Conservation (phyloP, 2,797 vertebrate species). For the Cuculus canorus region DNA sequence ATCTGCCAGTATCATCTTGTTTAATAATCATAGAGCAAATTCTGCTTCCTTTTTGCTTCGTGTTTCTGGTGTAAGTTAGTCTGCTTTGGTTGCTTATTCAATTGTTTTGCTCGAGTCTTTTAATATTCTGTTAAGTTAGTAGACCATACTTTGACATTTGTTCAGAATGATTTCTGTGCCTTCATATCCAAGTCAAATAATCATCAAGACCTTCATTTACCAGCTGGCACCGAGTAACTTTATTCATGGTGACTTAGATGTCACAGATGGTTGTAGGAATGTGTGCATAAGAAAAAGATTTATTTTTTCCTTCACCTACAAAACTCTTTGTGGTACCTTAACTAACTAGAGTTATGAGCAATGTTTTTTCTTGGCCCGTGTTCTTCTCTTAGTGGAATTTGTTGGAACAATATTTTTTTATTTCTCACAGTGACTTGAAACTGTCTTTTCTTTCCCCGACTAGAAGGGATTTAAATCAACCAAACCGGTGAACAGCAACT, state of each 20-base stretch:
- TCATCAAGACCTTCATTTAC: background rate
- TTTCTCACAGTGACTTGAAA: background rate
- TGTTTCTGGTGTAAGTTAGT: background rate
- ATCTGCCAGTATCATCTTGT: background rate
- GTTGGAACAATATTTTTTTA: background rate
- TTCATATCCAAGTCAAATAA: background rate
- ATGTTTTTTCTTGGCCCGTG: background rate
- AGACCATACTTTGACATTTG: background rate
- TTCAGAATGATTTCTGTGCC: background rate
- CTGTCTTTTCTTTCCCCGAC: background rate
- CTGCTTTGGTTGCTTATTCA: background rate
- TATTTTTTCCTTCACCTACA: background rate
- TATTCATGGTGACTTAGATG: background rate
- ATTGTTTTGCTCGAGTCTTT: background rate
- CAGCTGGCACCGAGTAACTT: background rate
- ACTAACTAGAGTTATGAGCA: background rate
- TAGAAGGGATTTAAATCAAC: background rate
- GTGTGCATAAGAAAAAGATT: background rate
- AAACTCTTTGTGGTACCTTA: background rate
- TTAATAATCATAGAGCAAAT: background rate
- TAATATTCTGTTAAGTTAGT: background rate
- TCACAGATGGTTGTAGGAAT: background rate
- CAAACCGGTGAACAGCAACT: background rate
- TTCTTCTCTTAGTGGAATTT: background rate
- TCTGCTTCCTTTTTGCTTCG: background rate